These are phyloP conservation scores for Monochamus saltuarius DNA, from an alignment of 1,140 invertebrate species.

Conservation along the genomic window DNA sequence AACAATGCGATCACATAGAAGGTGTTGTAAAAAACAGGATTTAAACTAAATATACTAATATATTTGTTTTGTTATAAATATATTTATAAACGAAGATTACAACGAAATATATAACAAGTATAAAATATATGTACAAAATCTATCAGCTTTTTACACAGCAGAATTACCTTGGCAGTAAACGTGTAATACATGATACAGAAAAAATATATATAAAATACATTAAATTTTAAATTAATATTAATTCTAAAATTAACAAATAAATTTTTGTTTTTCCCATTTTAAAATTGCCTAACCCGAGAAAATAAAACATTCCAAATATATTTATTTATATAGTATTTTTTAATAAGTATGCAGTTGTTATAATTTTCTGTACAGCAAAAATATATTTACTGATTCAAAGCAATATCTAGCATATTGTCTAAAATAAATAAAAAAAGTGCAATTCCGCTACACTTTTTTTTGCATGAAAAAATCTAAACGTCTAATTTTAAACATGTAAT, in stretches of 20 bases:
- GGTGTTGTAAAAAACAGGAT: not conserved
- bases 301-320: conserved; percentile 8
- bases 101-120: conserved; percentile 28
- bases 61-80: conserved; percentile 24
- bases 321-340: conserved; percentile 13
- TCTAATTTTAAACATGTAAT: not conserved
- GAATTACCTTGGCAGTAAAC: conserved; percentile 14
- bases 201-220: conserved; percentile 3
- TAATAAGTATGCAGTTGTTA: conserved; percentile 7
- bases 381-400: conserved; percentile 6
- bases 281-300: conserved; percentile 10
- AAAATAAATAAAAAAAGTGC: conserved; percentile 10
- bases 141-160: no score
- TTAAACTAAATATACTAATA: not conserved
- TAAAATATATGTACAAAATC: conserved; percentile 19
- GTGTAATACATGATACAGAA: conserved; percentile 15
- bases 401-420: conserved; percentile 3
- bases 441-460: conserved; percentile 1
- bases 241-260: conserved; percentile 12
- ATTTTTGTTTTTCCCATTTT: conserved; percentile 14
- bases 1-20: not conserved
- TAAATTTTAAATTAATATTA: conserved; percentile 16
- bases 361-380: not conserved
- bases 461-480: conserved; percentile 2
- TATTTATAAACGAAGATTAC: conserved; percentile 18